Conservation (phyloP, 2,888 invertebrate species). For the Sepiola atlantica region DNA sequence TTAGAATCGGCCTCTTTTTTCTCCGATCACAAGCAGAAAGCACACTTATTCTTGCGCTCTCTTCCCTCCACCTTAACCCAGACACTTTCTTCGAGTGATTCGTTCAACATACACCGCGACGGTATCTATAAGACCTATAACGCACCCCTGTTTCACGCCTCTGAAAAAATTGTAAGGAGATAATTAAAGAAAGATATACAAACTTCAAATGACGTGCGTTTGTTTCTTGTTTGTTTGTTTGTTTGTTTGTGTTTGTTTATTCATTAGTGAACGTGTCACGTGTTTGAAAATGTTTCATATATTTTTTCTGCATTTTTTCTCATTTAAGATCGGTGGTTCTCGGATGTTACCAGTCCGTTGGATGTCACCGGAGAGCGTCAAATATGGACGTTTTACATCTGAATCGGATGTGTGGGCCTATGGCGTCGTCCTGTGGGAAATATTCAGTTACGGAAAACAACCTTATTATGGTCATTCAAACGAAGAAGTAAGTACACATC, state of each 20-base stretch:
- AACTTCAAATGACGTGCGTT: no score
- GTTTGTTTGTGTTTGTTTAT: no score
- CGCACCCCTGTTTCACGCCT: neutral
- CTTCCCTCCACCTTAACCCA: no score
- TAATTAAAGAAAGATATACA: neutral
- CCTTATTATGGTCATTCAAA: constrained; percentile 76
- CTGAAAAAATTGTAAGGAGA: neutral
- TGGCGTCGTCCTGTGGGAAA: constrained; percentile 76
- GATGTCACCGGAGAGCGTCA: constrained; percentile 76
- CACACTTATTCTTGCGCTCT: no score
- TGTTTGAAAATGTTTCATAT: no score
- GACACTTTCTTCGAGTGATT: no score
- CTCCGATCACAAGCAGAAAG: no score
- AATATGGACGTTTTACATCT: constrained; percentile 75
- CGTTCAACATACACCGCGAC: no score
- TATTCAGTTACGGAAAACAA: constrained; percentile 75
- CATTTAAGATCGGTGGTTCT: constrained; percentile 69
- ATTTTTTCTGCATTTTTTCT: neutral
- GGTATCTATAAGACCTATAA: no score
- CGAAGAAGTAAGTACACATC: constrained; percentile 71
- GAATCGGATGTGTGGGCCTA: constrained; percentile 76
- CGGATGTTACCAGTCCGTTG: constrained; percentile 75
- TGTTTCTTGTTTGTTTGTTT: no score
- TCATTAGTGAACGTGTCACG: no score
- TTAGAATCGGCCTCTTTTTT: no score